Evolutionary conservation across 2,797 vertebrate species (phyloP), one percentile per base, ranked within the genome.

Genomic region (Halcyon leucocephala): DNA sequence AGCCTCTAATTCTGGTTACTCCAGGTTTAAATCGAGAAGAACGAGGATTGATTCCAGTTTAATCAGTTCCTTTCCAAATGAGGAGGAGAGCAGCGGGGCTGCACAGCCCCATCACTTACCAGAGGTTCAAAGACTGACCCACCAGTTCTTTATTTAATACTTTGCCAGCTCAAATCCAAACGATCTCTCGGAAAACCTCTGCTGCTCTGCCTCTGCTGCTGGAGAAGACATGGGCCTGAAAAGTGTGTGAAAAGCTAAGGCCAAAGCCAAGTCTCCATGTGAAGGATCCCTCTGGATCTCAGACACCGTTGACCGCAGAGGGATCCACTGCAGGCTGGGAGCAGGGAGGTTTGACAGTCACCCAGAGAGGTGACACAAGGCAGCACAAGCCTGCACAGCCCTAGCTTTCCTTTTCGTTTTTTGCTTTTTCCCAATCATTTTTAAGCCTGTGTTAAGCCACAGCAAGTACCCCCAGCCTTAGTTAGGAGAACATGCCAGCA

Each of bases 271-370:
- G 46, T 28, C 13, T 61, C 41, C 4, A 3, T 33, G 37, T 51
- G 48, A 48, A 76, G n/a, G 20, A 46, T 2, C 2, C 24, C 83
- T 71, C 71, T 65, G 72, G 55, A 72, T 60, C 39, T 52, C 22
- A 31, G n/a, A 19, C n/a, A 26, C 15, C 39, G 48, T 26, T 31
- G 65, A 46, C 3, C 37, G 22, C 2, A 0, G 28, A 25, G 62
- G 35, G 79, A 28, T 37, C 29, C 44, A 33, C 16, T 8, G 49
- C 60, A 49, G 72, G 29, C 2, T 64, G 61, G 70, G 12, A 55
- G 55, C 44, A 44, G 48, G n/a, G 57, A 74, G 44, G 42, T 55
- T 31, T 62, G 35, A 19, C 74, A 26, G 19, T 22, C 46, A 73
- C 58, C 11, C 64, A 29, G 46, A 29, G 61, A 39, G 35, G 29